Evolutionary conservation across 1,140 invertebrate species (phyloP), one percentile per base, ranked within the genome.

Genomic region (Cataglyphis hispanica): DNA sequence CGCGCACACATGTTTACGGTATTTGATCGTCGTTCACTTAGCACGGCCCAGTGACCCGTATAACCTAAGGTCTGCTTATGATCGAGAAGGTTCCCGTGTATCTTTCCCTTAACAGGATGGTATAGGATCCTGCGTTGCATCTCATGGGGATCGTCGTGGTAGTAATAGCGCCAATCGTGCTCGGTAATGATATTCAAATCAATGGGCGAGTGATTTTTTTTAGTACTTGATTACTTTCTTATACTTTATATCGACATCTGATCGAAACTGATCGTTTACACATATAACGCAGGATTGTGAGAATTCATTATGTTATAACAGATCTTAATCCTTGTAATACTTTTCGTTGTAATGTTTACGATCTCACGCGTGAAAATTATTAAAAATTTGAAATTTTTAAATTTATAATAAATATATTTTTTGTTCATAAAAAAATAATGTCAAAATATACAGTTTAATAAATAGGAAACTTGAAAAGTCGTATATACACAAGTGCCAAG

Each of bases 31-130:
- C 66, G 81, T 74, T 64, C 78, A 70, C 89, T 90, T 81, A 88
- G 78, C 86, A 81, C 91, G 92, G 89, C 92, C 92, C 92, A 93
- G 92, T 93, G 91, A 93, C 93, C 93, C 92, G 89, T 89, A 93
- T 93, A 93, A 90, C 87, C 87, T 75, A 75, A 89, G 83, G 43
- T 64, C 89, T 85, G 80, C 89, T 92, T 92, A 92, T 92, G 91
- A 93, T 93, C 90, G 78, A 90, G 88, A 75, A 80, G 69, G 34
- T 56, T 70, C 50, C 43, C 85, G 43, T 37, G 69, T 61, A 58
- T 76, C 76, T 58, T 60, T 87, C 78, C 69, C 69, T 87, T 87
- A 72, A 84, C 64, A 43, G 60, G 37, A 87, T 27, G 60, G 16
- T 60, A 31, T 27, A 40, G 61, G 56, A 61, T n/a, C 19, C 31